These are phyloP conservation scores for Drosophila kuntzei DNA, from an alignment of 2,888 invertebrate species.

Conservation along the genomic window DNA sequence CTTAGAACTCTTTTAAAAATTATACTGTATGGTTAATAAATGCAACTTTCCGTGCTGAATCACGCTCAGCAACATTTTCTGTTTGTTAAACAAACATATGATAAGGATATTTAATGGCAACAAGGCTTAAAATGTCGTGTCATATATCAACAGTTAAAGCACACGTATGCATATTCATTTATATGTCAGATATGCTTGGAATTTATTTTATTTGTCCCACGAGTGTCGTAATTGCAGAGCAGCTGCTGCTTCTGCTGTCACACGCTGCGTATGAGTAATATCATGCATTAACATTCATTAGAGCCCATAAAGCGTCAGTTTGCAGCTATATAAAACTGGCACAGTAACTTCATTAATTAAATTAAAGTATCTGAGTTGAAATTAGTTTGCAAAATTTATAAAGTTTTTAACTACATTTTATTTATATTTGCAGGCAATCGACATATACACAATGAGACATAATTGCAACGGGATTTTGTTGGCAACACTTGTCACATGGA, in stretches of 20 bases:
- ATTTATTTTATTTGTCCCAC: slow-evolving; percentile 38
- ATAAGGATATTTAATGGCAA: slow-evolving; percentile 6
- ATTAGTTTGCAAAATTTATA: not conserved
- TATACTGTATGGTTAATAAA: not conserved
- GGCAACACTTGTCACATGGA: slow-evolving; percentile 64
- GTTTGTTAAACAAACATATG: not conserved
- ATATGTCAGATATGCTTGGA: slow-evolving; percentile 23
- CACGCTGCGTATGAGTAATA: slow-evolving; percentile 43
- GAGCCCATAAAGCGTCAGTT: slow-evolving; percentile 21
- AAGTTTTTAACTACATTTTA: slow-evolving; percentile 5
- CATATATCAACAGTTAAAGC: slow-evolving; percentile 24
- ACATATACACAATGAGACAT: slow-evolving; percentile 65
- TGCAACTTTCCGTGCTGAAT: not conserved
- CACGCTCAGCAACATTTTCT: not conserved
- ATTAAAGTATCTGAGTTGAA: slow-evolving; percentile 8
- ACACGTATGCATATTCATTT: slow-evolving; percentile 20
- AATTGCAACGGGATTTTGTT: slow-evolving; percentile 67
- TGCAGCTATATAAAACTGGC: slow-evolving; percentile 1
- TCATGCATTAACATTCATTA: slow-evolving; percentile 31
- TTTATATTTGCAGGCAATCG: slow-evolving; percentile 26
- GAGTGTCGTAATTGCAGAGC: slow-evolving; percentile 30
- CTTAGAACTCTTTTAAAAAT: not conserved
- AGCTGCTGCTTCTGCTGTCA: slow-evolving; percentile 17
- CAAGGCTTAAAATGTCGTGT: slow-evolving; percentile 13
- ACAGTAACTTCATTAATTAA: slow-evolving; percentile 18